Evolutionary conservation across 1,140 invertebrate genomes (phyloP).

Genomic region (Pissodes strobi): DNA sequence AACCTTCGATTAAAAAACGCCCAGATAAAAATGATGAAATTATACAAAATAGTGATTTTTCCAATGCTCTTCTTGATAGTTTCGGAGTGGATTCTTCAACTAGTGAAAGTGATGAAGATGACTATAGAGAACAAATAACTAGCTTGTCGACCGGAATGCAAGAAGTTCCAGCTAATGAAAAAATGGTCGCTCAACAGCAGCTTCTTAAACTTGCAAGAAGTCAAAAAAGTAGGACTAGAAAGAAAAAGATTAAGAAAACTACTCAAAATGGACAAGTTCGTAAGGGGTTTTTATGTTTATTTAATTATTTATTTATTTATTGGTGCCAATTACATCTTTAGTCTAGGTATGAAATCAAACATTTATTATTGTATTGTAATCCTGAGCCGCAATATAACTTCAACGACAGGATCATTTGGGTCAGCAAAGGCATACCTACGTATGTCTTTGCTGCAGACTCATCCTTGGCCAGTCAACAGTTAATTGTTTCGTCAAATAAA

Average conservation of each 20-base stretch:
- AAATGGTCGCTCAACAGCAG: constrained; percentile 53
- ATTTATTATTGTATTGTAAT: too few species aligned
- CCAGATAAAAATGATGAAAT: constrained; percentile 35
- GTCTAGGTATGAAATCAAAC: too few species aligned
- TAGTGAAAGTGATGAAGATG: constrained; percentile 47
- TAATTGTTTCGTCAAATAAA: too few species aligned
- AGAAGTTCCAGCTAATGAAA: constrained; percentile 49
- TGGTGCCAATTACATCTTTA: too few species aligned
- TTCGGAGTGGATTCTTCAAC: constrained; percentile 46
- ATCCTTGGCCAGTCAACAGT: too few species aligned
- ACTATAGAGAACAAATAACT: constrained; percentile 44
- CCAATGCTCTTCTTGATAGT: constrained; percentile 32
- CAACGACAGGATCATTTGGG: too few species aligned
- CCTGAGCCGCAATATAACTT: too few species aligned
- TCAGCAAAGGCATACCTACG: too few species aligned
- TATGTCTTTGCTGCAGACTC: too few species aligned
- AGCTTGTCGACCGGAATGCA: constrained; percentile 26
- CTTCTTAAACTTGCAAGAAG: constrained; percentile 49
- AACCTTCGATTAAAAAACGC: constrained; percentile 40
- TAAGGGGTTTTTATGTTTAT: not conserved
- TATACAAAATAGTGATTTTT: constrained; percentile 37
- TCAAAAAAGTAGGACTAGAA: constrained; percentile 49
- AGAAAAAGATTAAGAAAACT: constrained; percentile 42
- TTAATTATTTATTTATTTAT: too few species aligned
- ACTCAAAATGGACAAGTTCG: constrained; percentile 3